Evolutionary conservation across 2,797 vertebrate genomes (phyloP).

Genomic region (Hephaestus fuliginosus): DNA sequence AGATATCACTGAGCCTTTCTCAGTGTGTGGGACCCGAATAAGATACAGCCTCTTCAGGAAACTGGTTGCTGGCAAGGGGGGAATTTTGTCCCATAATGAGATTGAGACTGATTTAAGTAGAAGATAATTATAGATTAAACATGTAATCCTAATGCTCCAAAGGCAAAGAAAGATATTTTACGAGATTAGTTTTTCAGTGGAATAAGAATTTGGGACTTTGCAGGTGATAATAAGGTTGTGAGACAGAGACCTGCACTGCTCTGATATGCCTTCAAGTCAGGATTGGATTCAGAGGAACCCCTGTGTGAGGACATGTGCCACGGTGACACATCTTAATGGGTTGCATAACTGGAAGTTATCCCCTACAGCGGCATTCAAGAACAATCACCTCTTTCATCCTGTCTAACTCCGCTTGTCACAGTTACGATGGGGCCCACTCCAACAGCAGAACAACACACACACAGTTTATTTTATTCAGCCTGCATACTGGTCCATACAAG

Average conservation of each 20-base stretch:
- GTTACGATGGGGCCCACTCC: slow-evolving; percentile 25
- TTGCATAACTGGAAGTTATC: slow-evolving; percentile 47
- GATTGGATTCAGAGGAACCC: slow-evolving; percentile 40
- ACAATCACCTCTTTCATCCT: slow-evolving; percentile 33
- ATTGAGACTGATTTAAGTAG: slow-evolving; percentile 76
- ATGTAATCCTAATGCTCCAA: slow-evolving; percentile 74
- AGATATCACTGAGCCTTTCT: slow-evolving; percentile 44
- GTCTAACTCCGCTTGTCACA: slow-evolving; percentile 38
- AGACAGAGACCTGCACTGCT: slow-evolving; percentile 39
- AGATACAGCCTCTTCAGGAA: slow-evolving; percentile 44
- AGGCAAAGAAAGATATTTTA: slow-evolving; percentile 63
- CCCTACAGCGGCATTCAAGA: slow-evolving; percentile 34
- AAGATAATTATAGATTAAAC: slow-evolving; percentile 76
- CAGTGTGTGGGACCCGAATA: slow-evolving; percentile 36
- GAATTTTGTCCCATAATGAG: slow-evolving; percentile 66
- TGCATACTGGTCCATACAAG: slow-evolving; percentile 34
- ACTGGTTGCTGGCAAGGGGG: slow-evolving; percentile 40
- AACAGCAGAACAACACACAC: slow-evolving; percentile 37
- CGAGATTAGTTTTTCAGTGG: slow-evolving; percentile 61
- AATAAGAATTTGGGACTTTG: slow-evolving; percentile 52
- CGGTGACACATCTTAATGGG: slow-evolving; percentile 23
- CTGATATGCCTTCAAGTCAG: slow-evolving; percentile 44
- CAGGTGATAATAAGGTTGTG: slow-evolving; percentile 58
- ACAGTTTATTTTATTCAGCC: slow-evolving; percentile 41
- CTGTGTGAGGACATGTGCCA: slow-evolving; percentile 32